Percentiles rank a stretch among this genome's conserved stretches.
These are phyloP conservation scores for Tetranychus urticae DNA, from an alignment of 1,140 invertebrate genomes.

Conservation along the genomic window DNA sequence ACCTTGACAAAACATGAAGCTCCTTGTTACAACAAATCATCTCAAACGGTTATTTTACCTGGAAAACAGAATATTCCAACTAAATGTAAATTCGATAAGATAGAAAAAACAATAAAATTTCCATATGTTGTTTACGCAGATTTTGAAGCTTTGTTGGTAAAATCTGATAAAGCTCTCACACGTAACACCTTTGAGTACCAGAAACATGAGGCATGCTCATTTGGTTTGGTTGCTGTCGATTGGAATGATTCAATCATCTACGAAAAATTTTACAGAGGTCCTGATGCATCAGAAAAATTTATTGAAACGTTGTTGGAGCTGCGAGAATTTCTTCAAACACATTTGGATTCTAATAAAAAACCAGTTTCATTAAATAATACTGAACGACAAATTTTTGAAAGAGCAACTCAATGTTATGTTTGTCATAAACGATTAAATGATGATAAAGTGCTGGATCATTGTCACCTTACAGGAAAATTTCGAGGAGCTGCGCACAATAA, in stretches of 20 bases:
- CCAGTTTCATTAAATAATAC: neutral
- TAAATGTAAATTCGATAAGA: neutral
- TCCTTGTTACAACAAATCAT: neutral
- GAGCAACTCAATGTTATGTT: neutral
- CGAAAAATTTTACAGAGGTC: neutral
- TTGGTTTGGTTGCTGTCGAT: neutral
- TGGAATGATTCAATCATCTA: neutral
- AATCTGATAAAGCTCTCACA: neutral
- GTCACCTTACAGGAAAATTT: neutral
- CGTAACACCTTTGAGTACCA: neutral
- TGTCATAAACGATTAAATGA: neutral
- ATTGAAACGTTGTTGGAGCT: no score
- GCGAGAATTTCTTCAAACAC: no score
- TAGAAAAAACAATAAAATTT: neutral
- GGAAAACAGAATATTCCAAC: neutral
- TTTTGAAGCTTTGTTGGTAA: neutral
- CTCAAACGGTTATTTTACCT: neutral
- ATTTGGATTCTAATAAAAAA: no score
- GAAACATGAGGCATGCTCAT: neutral
- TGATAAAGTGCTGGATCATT: neutral
- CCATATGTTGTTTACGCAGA: neutral
- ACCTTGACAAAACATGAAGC: neutral
- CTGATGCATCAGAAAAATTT: neutral
- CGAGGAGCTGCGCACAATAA: neutral
- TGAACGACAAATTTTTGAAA: neutral